A percentile compares a stretch with the other conserved stretches of the same genome.
Evolutionary conservation across 2,888 invertebrate species (phyloP).

Genomic region (Timandra comae): DNA sequence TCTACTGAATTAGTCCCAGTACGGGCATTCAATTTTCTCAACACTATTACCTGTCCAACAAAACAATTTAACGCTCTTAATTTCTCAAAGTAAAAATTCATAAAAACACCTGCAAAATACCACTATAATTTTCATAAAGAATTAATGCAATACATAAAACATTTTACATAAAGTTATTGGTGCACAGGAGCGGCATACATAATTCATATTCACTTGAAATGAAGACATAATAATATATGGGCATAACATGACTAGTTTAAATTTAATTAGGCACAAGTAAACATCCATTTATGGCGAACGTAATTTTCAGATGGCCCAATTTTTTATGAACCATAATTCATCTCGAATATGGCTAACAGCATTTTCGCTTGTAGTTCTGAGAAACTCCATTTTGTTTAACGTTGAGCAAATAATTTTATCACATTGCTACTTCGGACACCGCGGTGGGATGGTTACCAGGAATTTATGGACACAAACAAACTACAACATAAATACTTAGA

Average conservation of each 20-base stretch:
- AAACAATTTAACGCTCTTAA: background rate
- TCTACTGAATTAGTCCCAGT: background rate
- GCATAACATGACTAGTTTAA: conserved; percentile 4
- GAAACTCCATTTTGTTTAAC: conserved; percentile 32
- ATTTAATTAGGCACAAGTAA: conserved; percentile 5
- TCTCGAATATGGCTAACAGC: too few species aligned
- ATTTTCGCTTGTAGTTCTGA: too few species aligned
- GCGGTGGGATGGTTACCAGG: conserved; percentile 22
- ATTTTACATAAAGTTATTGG: background rate
- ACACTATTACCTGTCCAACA: background rate
- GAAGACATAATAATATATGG: conserved; percentile 2
- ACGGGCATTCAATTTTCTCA: background rate
- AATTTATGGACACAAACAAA: conserved; percentile 23
- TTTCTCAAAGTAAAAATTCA: background rate
- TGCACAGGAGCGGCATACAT: background rate
- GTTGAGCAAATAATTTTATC: conserved; percentile 24
- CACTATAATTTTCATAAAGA: too few species aligned
- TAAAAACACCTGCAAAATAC: background rate
- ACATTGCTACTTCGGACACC: conserved; percentile 16
- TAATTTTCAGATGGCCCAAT: conserved; percentile 6
- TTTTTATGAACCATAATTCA: too few species aligned
- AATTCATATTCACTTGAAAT: conserved; percentile 5
- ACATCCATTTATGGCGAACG: conserved; percentile 5
- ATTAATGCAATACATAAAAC: background rate
- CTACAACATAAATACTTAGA: conserved; percentile 7